phyloP scores from a whole-genome alignment of 2,113 vertebrate genomes.

The Mirza zaza region DNA sequence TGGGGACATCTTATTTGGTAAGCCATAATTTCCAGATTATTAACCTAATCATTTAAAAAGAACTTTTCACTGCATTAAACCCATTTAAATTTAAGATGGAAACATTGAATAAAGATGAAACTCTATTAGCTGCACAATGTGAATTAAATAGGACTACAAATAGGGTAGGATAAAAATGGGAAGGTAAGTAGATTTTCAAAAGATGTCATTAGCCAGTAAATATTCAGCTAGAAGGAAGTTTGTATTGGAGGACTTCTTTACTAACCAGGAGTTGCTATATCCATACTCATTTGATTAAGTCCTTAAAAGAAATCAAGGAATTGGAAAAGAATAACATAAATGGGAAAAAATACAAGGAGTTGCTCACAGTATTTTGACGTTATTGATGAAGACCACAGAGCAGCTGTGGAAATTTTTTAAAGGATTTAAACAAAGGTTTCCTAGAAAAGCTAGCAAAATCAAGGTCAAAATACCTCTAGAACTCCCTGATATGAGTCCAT shows the following conservation, averaged over 20 bases:
- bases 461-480: neutral
- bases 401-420: neutral
- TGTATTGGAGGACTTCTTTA: neutral
- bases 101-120: constrained; percentile 75
- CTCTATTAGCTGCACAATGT: constrained; percentile 77
- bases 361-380: neutral
- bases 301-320: neutral
- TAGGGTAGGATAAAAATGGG: constrained; percentile 31
- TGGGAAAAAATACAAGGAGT: neutral
- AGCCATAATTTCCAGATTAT: constrained; percentile 81
- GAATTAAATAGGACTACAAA: constrained; percentile 75
- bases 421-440: neutral
- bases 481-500: neutral
- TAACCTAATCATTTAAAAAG: constrained; percentile 81
- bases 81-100: constrained; percentile 80
- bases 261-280: neutral
- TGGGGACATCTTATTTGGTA: constrained; percentile 54
- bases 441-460: constrained; percentile 19
- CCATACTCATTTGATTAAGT: neutral
- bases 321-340: neutral
- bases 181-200: constrained; percentile 34
- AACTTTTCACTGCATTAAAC: constrained; percentile 81
- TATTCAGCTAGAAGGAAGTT: constrained; percentile 4
- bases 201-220: constrained; percentile 15
- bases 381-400: neutral